Evolutionary conservation across 2,888 invertebrate genomes (phyloP).

Genomic region (Mamestra brassicae): DNA sequence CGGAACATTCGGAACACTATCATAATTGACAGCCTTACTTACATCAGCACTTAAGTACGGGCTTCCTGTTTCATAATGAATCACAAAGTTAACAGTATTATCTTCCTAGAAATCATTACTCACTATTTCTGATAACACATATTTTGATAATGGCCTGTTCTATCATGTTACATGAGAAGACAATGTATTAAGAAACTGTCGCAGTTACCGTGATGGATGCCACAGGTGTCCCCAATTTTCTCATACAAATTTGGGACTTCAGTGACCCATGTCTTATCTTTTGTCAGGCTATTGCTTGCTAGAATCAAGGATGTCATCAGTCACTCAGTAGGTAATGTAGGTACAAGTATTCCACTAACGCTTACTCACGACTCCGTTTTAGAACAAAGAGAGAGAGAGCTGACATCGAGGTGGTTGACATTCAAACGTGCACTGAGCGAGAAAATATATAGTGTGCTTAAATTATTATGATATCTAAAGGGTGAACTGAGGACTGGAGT

Average conservation of each 20-base stretch:
- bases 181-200: slow-evolving; percentile 13
- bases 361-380: slow-evolving; percentile 41
- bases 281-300: not conserved
- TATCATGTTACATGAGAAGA: not conserved
- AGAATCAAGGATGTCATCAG: slow-evolving; percentile 26
- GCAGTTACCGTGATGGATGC: not conserved
- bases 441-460: slow-evolving; percentile 3
- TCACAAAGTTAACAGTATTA: slow-evolving; percentile 1
- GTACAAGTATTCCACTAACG: slow-evolving; percentile 8
- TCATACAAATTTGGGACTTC: slow-evolving; percentile 7
- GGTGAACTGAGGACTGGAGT: slow-evolving; percentile 3
- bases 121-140: slow-evolving; percentile 29
- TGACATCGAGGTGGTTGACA: slow-evolving; percentile 31
- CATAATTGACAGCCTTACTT: not conserved
- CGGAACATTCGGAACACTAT: not conserved
- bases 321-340: slow-evolving; percentile 6
- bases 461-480: slow-evolving; percentile 22
- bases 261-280: slow-evolving; percentile 1
- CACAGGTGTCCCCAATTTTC: not conserved
- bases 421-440: slow-evolving; percentile 2
- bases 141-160: slow-evolving; percentile 10
- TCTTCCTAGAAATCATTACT: slow-evolving; percentile 38
- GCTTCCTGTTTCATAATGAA: slow-evolving; percentile 5
- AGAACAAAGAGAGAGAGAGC: slow-evolving; percentile 50
- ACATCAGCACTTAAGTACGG: slow-evolving; percentile 1